These are phyloP conservation scores for Danio tinwini DNA, from an alignment of 2,797 vertebrate species.

Conservation along the genomic window DNA sequence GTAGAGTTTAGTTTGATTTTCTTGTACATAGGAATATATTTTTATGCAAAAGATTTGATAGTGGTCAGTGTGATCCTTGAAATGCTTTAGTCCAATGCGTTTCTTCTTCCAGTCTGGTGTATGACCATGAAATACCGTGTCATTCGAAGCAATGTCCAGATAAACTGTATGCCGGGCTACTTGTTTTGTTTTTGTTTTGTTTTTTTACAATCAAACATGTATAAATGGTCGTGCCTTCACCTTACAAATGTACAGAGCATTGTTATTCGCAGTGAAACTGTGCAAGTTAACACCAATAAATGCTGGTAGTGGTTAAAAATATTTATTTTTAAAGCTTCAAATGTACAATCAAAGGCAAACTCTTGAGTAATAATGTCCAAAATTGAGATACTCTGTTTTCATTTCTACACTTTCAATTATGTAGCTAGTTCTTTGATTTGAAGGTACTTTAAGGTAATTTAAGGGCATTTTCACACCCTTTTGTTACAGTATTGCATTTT, in stretches of 20 bases:
- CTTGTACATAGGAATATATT: slow-evolving; percentile 62
- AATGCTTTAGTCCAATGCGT: slow-evolving; percentile 40
- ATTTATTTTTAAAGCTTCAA: background rate
- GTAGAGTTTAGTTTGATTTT: slow-evolving; percentile 44
- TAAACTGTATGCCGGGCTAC: slow-evolving; percentile 39
- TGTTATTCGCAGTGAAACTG: slow-evolving; percentile 20
- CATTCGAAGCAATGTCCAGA: slow-evolving; percentile 36
- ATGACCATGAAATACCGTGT: slow-evolving; percentile 35
- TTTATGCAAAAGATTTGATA: slow-evolving; percentile 50
- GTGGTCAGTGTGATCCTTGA: slow-evolving; percentile 31
- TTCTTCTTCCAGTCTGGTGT: slow-evolving; percentile 48
- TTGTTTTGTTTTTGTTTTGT: background rate
- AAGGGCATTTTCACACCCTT: background rate
- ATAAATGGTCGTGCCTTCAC: slow-evolving; percentile 49
- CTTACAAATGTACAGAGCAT: slow-evolving; percentile 34
- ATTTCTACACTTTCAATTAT: slow-evolving; percentile 46
- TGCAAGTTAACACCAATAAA: slow-evolving; percentile 35
- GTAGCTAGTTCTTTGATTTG: slow-evolving; percentile 41
- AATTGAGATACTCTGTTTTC: slow-evolving; percentile 33
- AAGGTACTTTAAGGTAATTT: slow-evolving; percentile 33
- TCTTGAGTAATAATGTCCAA: slow-evolving; percentile 28
- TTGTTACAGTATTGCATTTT: background rate
- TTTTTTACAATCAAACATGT: slow-evolving; percentile 30
- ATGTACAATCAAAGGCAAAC: slow-evolving; percentile 1
- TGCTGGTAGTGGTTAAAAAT: slow-evolving; percentile 14